Base-by-base conservation (phyloP, 2,113 vertebrate genomes). In the Chaenocephalus aceratus region DNA sequence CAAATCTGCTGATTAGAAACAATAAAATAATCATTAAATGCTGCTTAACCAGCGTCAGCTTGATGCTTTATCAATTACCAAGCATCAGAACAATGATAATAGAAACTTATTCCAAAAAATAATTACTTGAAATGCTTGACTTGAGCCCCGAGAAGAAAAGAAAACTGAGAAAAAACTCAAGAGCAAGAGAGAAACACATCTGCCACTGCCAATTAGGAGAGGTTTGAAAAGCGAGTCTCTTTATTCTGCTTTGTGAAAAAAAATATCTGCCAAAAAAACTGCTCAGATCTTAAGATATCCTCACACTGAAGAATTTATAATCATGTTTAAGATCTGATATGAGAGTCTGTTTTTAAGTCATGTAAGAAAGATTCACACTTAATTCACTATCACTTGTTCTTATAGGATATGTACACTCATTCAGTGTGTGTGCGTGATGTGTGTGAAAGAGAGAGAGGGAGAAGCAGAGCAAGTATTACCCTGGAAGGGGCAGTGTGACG, bases 401-500 rank as follows among this genome's bases (percentile, higher is more conserved):
- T 13, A 62, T 8, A 30, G 16, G 12, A 30, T 0, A 5, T 4
- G 1, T 21, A 21, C 21, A 69, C 56, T 41, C 2, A 15, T 7
- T 16, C 57, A 16, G 49, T 30, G 36, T 61, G 15, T 60, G 34
- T 60, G 51, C 5, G 41, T 21, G 26, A 48, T 58, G 30, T 36
- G 59, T 51, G 21, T 54, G 15, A 53, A 11, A 46, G 46, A 41
- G 30, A 45, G 23, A 21, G 51, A 16, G 54, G 21, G 23, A 15
- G 34, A n/a, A 62, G 63, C 48, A 34, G 52, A 62, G 56, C 11
- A 45, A 51, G 62, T 67, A 52, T 79, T 65, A 76, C 79, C 84
- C 84, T 88, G 30, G 68, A 77, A 86, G 84, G 83, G 63, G 45
- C 67, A 66, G 44, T 60, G 69, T 75, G 66, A 88, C 74, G 26